phyloP scores from a whole-genome alignment of 2,797 vertebrate species.

The Tadarida brasiliensis region DNA sequence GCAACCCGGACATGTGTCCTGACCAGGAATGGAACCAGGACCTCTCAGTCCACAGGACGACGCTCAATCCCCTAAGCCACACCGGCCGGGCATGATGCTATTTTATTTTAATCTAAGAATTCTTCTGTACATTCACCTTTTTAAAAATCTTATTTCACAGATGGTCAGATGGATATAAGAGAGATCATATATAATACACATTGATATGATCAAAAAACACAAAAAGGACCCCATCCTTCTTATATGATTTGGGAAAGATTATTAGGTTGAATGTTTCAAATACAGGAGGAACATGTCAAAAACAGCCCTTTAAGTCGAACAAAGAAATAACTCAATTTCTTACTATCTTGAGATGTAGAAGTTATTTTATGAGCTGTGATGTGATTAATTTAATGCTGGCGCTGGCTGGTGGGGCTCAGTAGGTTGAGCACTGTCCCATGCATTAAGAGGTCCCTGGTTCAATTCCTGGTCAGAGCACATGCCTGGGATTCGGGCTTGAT shows the following conservation, averaged over 20 bases:
- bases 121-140: conserved; percentile 10
- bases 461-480: too few relatives aligned
- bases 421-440: too few relatives aligned
- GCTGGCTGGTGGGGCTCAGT: too few relatives aligned
- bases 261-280: conserved; percentile 1
- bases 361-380: conserved; percentile 24
- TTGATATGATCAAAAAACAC: background rate
- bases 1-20: too few relatives aligned
- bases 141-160: conserved; percentile 14
- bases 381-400: too few relatives aligned
- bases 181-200: background rate
- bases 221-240: background rate
- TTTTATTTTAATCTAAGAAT: conserved; percentile 22
- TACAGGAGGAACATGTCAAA: conserved; percentile 1
- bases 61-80: too few relatives aligned
- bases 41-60: too few relatives aligned
- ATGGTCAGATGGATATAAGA: conserved; percentile 7
- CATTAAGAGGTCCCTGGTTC: too few relatives aligned
- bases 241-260: conserved; percentile 8
- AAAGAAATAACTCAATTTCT: conserved; percentile 49
- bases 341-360: background rate
- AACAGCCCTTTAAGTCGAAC: conserved; percentile 1
- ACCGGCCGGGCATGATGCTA: too few relatives aligned
- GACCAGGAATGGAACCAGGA: too few relatives aligned
- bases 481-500: too few relatives aligned